Base-by-base conservation (phyloP, 2,113 vertebrate genomes). In the Cichladusa arquata region DNA sequence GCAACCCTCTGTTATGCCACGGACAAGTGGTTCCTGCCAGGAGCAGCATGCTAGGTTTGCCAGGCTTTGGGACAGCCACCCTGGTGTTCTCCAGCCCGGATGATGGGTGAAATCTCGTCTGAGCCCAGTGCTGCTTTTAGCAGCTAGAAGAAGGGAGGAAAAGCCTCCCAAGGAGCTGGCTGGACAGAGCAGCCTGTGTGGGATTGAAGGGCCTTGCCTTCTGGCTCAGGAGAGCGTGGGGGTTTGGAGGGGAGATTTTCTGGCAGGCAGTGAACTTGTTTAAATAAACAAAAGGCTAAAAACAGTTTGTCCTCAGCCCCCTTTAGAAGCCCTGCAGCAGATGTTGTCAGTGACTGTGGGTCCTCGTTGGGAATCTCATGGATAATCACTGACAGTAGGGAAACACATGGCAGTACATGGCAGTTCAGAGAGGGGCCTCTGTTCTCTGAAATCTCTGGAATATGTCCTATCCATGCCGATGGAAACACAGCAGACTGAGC, bases 201-300 rank as follows among this genome's bases (percentile, higher is more conserved):
- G 79, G 86, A 88, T 54, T 61, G 57, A 81, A 70, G 56, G 65
- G 48, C 62, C 60, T 47, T 70, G 60, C 45, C 83, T 53, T 36
- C 69, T 57, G 64, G 50, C 85, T 88, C 9, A 6, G 38, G 51
- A 31, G 26, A 70, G 73, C 1, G 0, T 25, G 78, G 2, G 14
- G 33, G 33, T 19, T 57, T 5, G 13, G 50, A 28, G 44, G 44
- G 51, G 70, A 81, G 24, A 16, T 16, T 36, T 85, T 42, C 51
- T 90, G 82, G 82, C 89, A 87, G 74, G 79, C 47, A 24, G 9
- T 1, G 2, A n/a, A 36, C 82, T 88, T 66, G 70, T 82, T 69
- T 71, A 95, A 95, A 94, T 76, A 96, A 96, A 92, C 51, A 79
- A 70, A 66, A 62, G 33, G 42, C 83, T 82, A 88, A 91, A 94